A percentile compares a stretch with the other conserved stretches of the same genome.
phyloP scores from a whole-genome alignment of 2,797 vertebrate genomes.

The Rhyacichthys aspro region DNA sequence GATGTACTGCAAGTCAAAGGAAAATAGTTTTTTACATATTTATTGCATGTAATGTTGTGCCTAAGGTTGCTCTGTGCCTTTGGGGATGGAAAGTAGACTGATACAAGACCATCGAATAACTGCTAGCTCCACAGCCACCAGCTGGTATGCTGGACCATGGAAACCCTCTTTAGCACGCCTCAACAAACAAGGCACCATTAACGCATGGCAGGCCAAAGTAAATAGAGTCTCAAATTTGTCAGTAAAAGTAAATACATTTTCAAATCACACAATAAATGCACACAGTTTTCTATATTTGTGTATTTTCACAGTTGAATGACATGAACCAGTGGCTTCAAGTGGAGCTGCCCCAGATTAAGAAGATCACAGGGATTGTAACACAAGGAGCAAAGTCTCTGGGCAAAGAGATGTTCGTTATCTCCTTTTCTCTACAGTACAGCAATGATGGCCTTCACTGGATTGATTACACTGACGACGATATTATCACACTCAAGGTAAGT shows the following conservation, averaged over 20 bases:
- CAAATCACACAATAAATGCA: background rate
- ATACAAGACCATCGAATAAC: constrained; percentile 85
- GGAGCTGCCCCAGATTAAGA: constrained; percentile 86
- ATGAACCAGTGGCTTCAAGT: constrained; percentile 92
- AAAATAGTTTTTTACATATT: too few relatives aligned
- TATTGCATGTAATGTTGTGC: background rate
- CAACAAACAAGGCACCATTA: constrained; percentile 84
- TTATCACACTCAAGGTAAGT: constrained; percentile 82
- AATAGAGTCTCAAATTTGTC: background rate
- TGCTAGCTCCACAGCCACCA: constrained; percentile 84
- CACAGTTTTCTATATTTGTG: too few relatives aligned
- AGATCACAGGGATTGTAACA: constrained; percentile 91
- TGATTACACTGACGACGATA: constrained; percentile 80
- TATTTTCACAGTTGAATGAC: constrained; percentile 78
- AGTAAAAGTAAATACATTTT: background rate
- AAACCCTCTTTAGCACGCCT: constrained; percentile 85
- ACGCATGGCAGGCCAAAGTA: constrained; percentile 95
- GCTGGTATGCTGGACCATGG: constrained; percentile 86
- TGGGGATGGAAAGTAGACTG: constrained; percentile 87
- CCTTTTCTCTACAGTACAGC: constrained; percentile 85
- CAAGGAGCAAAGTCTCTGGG: constrained; percentile 88
- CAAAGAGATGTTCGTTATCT: constrained; percentile 85
- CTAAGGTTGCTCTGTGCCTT: constrained; percentile 90
- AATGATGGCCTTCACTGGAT: constrained; percentile 84
- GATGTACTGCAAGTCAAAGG: too few relatives aligned